Percentiles rank a stretch among this genome's conserved stretches.
Conservation (phyloP, 2,113 vertebrate genomes). For the Podocnemis expansa region DNA sequence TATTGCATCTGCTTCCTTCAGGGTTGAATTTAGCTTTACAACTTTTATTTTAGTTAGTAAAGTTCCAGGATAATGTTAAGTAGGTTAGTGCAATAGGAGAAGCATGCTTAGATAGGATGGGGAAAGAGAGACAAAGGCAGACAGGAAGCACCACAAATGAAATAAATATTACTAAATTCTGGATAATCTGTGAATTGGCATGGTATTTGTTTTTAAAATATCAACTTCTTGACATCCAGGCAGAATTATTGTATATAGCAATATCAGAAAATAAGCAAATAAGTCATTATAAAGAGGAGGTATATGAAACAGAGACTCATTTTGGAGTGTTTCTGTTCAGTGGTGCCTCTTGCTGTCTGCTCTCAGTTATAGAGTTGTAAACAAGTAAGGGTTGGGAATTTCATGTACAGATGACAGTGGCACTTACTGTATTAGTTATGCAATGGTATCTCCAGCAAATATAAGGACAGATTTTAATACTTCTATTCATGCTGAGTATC, state of each 20-base stretch:
- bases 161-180: neutral
- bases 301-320: neutral
- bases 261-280: neutral
- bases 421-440: constrained; percentile 37
- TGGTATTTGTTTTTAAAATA: neutral
- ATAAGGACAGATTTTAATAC: neutral
- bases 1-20: neutral
- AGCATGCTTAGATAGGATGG: neutral
- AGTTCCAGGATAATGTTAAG: neutral
- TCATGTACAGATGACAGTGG: neutral
- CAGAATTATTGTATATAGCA: neutral
- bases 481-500: constrained; percentile 25
- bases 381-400: neutral
- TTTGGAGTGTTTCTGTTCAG: neutral
- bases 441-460: constrained; percentile 29
- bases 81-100: neutral
- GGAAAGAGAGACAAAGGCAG: neutral
- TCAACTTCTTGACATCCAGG: neutral
- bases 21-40: neutral
- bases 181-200: neutral
- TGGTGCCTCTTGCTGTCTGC: neutral
- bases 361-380: neutral
- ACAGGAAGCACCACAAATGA: neutral
- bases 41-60: neutral
- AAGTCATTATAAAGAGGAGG: neutral